phyloP scores from a whole-genome alignment of 1,140 invertebrate genomes.

The Drosophila saltans region DNA sequence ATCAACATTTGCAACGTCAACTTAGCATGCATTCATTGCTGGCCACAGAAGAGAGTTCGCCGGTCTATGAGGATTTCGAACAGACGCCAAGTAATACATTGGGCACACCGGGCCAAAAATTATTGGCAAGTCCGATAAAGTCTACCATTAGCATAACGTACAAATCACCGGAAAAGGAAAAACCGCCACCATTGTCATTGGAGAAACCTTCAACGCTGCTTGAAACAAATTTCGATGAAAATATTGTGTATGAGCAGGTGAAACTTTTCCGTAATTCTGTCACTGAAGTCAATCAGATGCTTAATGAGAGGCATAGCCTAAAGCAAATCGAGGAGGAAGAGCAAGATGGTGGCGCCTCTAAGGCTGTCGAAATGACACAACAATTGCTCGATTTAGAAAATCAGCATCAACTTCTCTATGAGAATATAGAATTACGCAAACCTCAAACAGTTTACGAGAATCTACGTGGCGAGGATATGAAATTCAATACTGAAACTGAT shows the following conservation, averaged over 20 bases:
- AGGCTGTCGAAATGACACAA: conserved; percentile 66
- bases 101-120: conserved; percentile 44
- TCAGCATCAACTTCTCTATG: conserved; percentile 65
- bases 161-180: conserved; percentile 79
- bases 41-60: conserved; percentile 76
- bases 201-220: conserved; percentile 56
- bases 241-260: conserved; percentile 89
- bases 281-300: conserved; percentile 89
- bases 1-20: conserved; percentile 80
- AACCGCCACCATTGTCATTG: conserved; percentile 13
- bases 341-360: conserved; percentile 66
- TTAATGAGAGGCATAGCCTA: conserved; percentile 63
- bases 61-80: conserved; percentile 77
- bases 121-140: conserved; percentile 84
- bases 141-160: conserved; percentile 89
- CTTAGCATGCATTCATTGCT: conserved; percentile 78
- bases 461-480: conserved; percentile 82
- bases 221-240: conserved; percentile 81
- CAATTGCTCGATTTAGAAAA: conserved; percentile 60
- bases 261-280: conserved; percentile 89
- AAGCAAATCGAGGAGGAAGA: conserved; percentile 73
- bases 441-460: conserved; percentile 84
- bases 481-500: conserved; percentile 45
- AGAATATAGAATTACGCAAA: conserved; percentile 82
- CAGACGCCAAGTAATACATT: conserved; percentile 69